These are phyloP conservation scores for Helleia helle DNA, from an alignment of 2,888 invertebrate genomes.

Conservation along the genomic window DNA sequence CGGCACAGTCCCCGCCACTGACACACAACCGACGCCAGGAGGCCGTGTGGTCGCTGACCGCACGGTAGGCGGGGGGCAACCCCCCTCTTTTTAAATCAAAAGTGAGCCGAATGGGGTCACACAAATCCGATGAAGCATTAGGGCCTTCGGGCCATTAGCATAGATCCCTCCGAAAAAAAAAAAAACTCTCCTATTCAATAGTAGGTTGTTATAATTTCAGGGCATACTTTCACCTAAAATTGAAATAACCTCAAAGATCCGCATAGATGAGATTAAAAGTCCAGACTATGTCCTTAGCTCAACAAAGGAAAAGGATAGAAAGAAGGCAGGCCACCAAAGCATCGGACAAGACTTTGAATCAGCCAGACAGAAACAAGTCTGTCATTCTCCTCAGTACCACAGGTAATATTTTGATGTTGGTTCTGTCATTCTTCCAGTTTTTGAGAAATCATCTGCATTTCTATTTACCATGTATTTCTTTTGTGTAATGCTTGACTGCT, in stretches of 20 bases:
- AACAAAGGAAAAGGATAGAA: constrained; percentile 22
- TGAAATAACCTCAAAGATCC: constrained; percentile 78
- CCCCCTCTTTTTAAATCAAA: too few relatives aligned
- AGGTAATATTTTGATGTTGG: too few relatives aligned
- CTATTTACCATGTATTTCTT: neutral
- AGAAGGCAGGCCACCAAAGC: constrained; percentile 29
- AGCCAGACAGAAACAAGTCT: constrained; percentile 55
- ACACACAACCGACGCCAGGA: too few relatives aligned
- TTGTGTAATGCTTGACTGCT: neutral
- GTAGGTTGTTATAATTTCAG: constrained; percentile 53
- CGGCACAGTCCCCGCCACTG: too few relatives aligned
- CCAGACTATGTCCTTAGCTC: constrained; percentile 19
- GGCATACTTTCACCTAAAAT: constrained; percentile 83
- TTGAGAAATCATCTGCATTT: neutral
- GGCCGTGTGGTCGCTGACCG: too few relatives aligned
- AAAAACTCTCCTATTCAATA: too few relatives aligned
- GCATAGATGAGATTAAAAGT: constrained; percentile 75
- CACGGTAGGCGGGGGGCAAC: too few relatives aligned
- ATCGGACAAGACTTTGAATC: constrained; percentile 21
- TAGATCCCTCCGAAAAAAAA: too few relatives aligned
- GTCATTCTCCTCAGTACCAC: constrained; percentile 65
- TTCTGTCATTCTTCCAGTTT: too few relatives aligned
- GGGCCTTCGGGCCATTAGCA: too few relatives aligned
- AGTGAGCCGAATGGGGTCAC: too few relatives aligned
- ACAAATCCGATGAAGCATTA: too few relatives aligned